Evolutionary conservation across 2,113 vertebrate species (phyloP).

Genomic region (Bufo bufo): DNA sequence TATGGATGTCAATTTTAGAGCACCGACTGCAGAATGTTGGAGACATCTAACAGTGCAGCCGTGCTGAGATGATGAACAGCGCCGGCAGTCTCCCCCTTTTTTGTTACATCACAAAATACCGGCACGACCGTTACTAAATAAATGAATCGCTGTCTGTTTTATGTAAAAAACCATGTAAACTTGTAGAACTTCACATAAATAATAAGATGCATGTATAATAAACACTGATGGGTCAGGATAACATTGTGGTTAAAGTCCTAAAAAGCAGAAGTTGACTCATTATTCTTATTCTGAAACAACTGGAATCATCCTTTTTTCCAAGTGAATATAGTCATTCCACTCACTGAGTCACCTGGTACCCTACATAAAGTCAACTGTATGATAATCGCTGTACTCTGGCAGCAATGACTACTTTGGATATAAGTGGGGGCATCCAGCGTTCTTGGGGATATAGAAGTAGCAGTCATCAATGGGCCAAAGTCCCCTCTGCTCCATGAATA

Average conservation of each 20-base stretch:
- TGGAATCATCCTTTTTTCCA: background rate
- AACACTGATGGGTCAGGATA: background rate
- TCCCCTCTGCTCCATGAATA: background rate
- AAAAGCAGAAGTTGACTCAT: conserved; percentile 1
- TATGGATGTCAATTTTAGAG: conserved; percentile 1
- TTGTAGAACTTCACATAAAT: background rate
- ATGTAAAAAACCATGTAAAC: background rate
- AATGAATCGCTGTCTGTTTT: background rate
- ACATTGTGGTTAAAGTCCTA: conserved; percentile 18
- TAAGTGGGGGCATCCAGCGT: background rate
- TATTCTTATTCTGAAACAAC: background rate
- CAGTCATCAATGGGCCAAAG: background rate
- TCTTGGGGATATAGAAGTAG: background rate
- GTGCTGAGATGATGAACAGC: background rate
- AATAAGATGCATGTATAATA: conserved; percentile 15
- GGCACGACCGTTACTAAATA: background rate
- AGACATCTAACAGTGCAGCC: background rate
- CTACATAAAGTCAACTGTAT: background rate
- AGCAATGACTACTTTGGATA: background rate
- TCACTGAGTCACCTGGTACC: background rate
- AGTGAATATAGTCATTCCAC: background rate
- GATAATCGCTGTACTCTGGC: background rate
- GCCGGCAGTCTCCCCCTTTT: background rate
- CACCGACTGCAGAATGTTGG: background rate
- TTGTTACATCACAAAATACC: background rate